Base-by-base conservation (phyloP, 1,140 invertebrate genomes). In the Pseudomyrmex sp. region DNA sequence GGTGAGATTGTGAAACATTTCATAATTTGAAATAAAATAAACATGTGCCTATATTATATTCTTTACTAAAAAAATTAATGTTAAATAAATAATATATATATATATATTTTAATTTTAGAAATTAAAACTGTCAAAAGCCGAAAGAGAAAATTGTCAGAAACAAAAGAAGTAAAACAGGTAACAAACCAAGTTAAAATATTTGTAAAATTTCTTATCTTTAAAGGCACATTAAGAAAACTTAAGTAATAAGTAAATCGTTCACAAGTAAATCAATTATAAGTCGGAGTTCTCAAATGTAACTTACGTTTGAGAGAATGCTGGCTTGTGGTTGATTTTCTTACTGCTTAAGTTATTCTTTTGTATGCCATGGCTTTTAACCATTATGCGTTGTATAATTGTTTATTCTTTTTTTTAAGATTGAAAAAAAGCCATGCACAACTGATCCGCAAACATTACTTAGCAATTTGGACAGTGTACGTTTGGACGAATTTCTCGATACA, bases 401-500 rank as follows among this genome's bases (percentile, higher is more conserved):
- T 5, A 20, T 54, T 46, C 18, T 72, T 77, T 48, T 65, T 56
- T 75, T 79, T 50, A 58, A 91, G 90, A 62, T 77, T 35, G 89
- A 92, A 2, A 92, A 91, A 61, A 91, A 87, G 35, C 23, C 65
- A 9, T 83, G 68, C 2, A 70, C 74, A 56, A 84, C 80, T n/a
- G 86, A 92, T 80, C 91, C 91, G 0, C 87, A 88, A 76, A 44
- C 59, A 18, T 62, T 93, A 56, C 63, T 93, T 9, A 92, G 63
- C 23, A 91, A 90, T 72, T 69, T 93, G 44, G 72, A 84, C 18
- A 62, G 56, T 54, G 23, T 50, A 10, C 84, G 86, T 26, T 12
- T 93, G 10, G 90, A 93, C 62, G 86, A 92, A 65, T 91, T 93
- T 77, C 82, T 93, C 26, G 89, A 87, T 13, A 85, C 83, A 5